phyloP scores from a whole-genome alignment of 2,113 vertebrate genomes.

The Pachypanchax playfairii region DNA sequence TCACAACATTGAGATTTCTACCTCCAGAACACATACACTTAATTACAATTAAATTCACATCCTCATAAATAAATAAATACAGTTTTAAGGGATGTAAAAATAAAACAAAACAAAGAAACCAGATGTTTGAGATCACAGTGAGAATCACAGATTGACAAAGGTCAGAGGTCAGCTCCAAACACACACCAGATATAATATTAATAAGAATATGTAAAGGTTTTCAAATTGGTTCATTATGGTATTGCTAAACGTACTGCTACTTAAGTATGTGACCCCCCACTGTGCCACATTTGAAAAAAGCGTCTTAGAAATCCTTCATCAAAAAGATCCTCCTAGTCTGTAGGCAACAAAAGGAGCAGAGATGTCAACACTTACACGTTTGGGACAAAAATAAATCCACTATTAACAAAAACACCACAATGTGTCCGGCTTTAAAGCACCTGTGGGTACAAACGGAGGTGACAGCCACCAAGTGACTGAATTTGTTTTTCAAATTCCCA shows the following conservation, averaged over 20 bases:
- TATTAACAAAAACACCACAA: slow-evolving; percentile 3
- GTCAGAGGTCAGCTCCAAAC: slow-evolving; percentile 40
- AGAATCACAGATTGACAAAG: slow-evolving; percentile 48
- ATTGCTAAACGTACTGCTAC: slow-evolving; percentile 6
- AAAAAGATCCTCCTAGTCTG: not conserved
- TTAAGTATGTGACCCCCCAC: too few relatives aligned
- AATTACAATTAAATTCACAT: slow-evolving; percentile 59
- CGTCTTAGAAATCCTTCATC: slow-evolving; percentile 1
- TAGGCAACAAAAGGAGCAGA: not conserved
- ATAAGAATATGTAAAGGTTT: slow-evolving; percentile 13
- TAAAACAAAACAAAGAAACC: slow-evolving; percentile 17
- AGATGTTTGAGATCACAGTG: slow-evolving; percentile 62
- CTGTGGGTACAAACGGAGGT: slow-evolving; percentile 17
- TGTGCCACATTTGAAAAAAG: slow-evolving; percentile 6
- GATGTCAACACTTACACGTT: slow-evolving; percentile 11
- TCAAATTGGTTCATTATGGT: slow-evolving; percentile 6
- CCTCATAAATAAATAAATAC: slow-evolving; percentile 19
- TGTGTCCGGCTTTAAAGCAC: slow-evolving; percentile 19
- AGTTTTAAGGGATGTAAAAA: slow-evolving; percentile 10
- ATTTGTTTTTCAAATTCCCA: slow-evolving; percentile 67
- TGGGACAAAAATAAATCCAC: not conserved
- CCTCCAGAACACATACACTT: slow-evolving; percentile 59
- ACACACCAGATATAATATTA: slow-evolving; percentile 20
- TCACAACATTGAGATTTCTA: slow-evolving; percentile 58
- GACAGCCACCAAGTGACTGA: slow-evolving; percentile 30